Evolutionary conservation across 2,888 invertebrate species (phyloP), one percentile per base, ranked within the genome.

Genomic region (Lepas anatifera): DNA sequence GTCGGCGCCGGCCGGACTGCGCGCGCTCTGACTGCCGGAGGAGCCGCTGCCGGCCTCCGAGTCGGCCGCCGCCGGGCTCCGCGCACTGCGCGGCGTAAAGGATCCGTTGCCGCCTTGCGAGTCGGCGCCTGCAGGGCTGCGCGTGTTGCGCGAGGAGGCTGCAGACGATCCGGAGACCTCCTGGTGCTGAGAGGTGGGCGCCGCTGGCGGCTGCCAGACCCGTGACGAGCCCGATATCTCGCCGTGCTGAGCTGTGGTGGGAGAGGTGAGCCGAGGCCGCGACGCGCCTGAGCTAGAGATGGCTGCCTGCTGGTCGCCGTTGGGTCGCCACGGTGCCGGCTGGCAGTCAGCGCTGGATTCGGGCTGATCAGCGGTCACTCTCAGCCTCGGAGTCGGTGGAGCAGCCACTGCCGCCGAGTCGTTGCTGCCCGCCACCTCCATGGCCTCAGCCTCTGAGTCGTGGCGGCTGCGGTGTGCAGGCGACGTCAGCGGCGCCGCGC

Each of bases 281-380:
- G 16, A 11, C 37, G 25, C 35, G 64, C 39, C 35, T 25, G 64
- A 64, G 37, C 35, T 39, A 16, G 64, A 64, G 25, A 64, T 25
- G 37, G 64, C 64, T 25, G 64, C 64, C 64, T 64, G 64, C 64
- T 64, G 64, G 37, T 64, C 64, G 39, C 64, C 64, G 39, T 39
- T 39, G 25, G 16, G 64, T 25, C 64, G 37, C 64, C 37, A 39
- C 37, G 64, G 13, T 39, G 39, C 25, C 35, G 64, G 37, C 35
- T 39, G 64, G 39, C 39, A 37, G 64, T 64, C 39, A 1, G 10
- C 64, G 16, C 64, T 64, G 11, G 64, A 64, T 16, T 64, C 64
- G 25, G 64, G 64, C 64, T 64, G 58, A 25, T 58, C 58, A 16
- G 58, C 32, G 2, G 39, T n/a, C 0, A 2, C 37, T 16, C 25